Evolutionary conservation across 2,797 vertebrate species (phyloP), one percentile per base, ranked within the genome.

Genomic region (Channa striata): DNA sequence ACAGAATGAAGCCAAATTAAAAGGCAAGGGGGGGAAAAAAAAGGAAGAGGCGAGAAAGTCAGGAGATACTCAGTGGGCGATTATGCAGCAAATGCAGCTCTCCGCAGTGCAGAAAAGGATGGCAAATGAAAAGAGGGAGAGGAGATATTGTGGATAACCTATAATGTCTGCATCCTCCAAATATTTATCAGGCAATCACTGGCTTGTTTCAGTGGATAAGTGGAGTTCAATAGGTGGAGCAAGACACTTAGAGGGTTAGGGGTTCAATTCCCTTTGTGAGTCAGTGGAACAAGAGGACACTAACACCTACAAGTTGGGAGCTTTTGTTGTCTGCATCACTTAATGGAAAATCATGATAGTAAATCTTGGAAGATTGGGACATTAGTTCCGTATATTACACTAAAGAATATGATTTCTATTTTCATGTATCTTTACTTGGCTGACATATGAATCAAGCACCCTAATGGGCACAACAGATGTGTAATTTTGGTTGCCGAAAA

Each of bases 61-160:
- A 39, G 73, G 68, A 83, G 72, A 78, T 80, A 75, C 81, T 92
- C 82, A 78, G 80, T 68, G 72, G 82, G 87, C 63, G 82, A 93
- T 91, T 93, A 92, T 91, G 90, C 89, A 93, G 91, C 76, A 78
- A 87, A 89, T 56, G 82, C 83, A 85, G 87, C 72, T 90, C 85
- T 90, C 89, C 49, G 90, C 88, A 91, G 77, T 92, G 90, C 88
- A 91, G 89, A 80, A 81, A 81, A 68, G 75, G 75, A 84, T 79
- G 76, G 84, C 25, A 89, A 86, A 87, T 74, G 66, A 85, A 78
- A 76, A 62, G 57, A 49, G 53, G 43, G 74, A 74, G 72, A 73
- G 77, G 50, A 78, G 59, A 68, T 70, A 64, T 40, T 52, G 39
- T 72, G 69, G 51, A 74, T 69, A 73, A 83, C 82, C 78, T 72